A percentile compares a stretch with the other conserved stretches of the same genome.
Conservation (phyloP, 2,113 vertebrate species). For the Tachuris rubrigastra region DNA sequence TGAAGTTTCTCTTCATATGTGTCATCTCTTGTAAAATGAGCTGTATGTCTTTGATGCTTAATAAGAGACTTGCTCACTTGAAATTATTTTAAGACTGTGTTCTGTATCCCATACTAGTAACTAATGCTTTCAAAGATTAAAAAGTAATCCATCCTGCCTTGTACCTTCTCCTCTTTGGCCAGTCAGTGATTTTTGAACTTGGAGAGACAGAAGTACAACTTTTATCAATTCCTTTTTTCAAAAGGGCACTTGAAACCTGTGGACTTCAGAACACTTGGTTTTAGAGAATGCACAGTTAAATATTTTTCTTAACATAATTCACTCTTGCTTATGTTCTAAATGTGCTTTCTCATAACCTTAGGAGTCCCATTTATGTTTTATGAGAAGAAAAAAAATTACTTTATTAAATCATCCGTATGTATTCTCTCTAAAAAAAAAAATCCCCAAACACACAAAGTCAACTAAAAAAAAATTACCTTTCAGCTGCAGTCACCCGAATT, state of each 20-base stretch:
- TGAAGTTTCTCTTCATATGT: neutral
- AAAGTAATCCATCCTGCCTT: neutral
- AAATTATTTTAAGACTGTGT: neutral
- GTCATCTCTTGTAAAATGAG: neutral
- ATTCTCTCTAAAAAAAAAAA: neutral
- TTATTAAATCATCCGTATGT: neutral
- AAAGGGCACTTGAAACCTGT: neutral
- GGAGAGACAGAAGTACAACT: neutral
- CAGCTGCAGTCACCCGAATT: neutral
- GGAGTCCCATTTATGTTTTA: neutral
- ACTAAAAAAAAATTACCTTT: rapidly evolving
- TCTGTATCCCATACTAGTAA: neutral
- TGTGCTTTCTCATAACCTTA: neutral
- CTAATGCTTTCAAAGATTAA: neutral
- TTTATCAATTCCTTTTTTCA: neutral
- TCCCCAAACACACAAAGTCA: neutral
- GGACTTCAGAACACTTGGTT: neutral
- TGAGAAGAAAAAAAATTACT: neutral
- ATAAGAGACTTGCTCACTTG: neutral
- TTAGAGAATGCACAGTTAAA: neutral
- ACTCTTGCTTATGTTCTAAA: neutral
- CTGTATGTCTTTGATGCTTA: neutral
- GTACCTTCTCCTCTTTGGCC: neutral
- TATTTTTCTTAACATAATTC: neutral
- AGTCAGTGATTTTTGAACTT: neutral